A percentile compares a stretch with the other conserved stretches of the same genome.
Evolutionary conservation across 1,140 invertebrate genomes (phyloP).

Genomic region (Meloidogyne exigua): DNA sequence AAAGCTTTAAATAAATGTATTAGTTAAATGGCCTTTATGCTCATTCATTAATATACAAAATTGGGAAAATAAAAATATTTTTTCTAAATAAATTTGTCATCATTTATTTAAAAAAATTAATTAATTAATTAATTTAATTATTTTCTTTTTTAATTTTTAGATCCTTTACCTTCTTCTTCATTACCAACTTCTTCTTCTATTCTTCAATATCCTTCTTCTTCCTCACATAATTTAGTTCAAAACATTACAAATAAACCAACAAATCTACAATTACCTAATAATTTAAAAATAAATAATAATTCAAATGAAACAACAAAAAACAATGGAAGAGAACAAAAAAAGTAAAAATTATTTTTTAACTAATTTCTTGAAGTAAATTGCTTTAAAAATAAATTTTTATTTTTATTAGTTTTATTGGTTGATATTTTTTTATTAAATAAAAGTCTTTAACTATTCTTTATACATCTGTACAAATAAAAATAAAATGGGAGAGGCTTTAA

Average conservation of each 20-base stretch:
- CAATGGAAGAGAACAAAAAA: neutral
- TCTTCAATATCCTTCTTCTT: neutral
- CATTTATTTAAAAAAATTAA: too few relatives aligned
- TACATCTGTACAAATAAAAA: constrained; percentile 2
- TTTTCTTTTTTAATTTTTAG: neutral
- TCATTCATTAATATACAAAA: too few relatives aligned
- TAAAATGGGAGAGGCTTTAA: neutral
- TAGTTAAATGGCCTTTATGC: too few relatives aligned
- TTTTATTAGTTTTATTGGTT: neutral
- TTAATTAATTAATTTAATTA: too few relatives aligned
- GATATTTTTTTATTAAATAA: neutral
- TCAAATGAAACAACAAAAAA: neutral
- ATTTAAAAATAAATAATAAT: neutral
- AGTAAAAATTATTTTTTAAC: neutral
- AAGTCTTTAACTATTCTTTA: neutral
- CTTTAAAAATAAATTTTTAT: too few relatives aligned
- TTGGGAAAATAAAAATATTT: too few relatives aligned
- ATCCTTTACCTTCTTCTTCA: neutral
- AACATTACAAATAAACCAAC: neutral
- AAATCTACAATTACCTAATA: neutral
- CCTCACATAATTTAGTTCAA: neutral
- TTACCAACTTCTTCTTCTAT: neutral
- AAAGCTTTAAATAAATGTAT: too few relatives aligned
- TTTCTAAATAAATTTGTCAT: too few relatives aligned
- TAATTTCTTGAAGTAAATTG: too few relatives aligned